phyloP scores from a whole-genome alignment of 2,888 invertebrate genomes.

The Drosophila pegasa region DNA sequence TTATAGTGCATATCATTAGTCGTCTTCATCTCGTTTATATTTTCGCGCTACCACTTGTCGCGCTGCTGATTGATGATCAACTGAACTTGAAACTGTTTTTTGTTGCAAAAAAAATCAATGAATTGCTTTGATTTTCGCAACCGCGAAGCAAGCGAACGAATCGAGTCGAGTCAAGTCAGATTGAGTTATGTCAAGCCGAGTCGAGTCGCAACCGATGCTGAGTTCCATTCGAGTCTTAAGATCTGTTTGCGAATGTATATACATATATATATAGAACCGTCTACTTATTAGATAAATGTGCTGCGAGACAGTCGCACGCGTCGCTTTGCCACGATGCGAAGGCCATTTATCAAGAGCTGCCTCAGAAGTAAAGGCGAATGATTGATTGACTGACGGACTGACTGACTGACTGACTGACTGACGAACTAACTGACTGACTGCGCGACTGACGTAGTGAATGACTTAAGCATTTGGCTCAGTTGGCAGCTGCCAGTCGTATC shows the following conservation, averaged over 20 bases:
- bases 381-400: slow-evolving; percentile 31
- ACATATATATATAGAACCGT: slow-evolving; percentile 45
- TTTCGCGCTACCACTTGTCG: slow-evolving; percentile 52
- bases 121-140: slow-evolving; percentile 45
- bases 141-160: slow-evolving; percentile 27
- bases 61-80: slow-evolving; percentile 70
- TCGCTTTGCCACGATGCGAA: slow-evolving; percentile 50
- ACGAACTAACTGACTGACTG: slow-evolving; percentile 28
- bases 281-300: slow-evolving; percentile 62
- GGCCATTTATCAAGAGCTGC: slow-evolving; percentile 61
- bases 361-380: slow-evolving; percentile 13
- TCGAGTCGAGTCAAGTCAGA: slow-evolving; percentile 24
- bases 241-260: slow-evolving; percentile 27
- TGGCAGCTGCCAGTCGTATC: slow-evolving; percentile 60
- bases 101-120: slow-evolving; percentile 44
- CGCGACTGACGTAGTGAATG: slow-evolving; percentile 43
- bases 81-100: slow-evolving; percentile 67
- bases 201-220: slow-evolving; percentile 23
- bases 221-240: slow-evolving; percentile 31
- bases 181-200: slow-evolving; percentile 9
- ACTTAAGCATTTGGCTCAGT: slow-evolving; percentile 40
- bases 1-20: slow-evolving; percentile 30
- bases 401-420: slow-evolving; percentile 27
- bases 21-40: slow-evolving; percentile 10
- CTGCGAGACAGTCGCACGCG: slow-evolving; percentile 27